Evolutionary conservation across 92 coral and sea anemone genomes (phyloP).

Genomic region (Actinernus sp.): DNA sequence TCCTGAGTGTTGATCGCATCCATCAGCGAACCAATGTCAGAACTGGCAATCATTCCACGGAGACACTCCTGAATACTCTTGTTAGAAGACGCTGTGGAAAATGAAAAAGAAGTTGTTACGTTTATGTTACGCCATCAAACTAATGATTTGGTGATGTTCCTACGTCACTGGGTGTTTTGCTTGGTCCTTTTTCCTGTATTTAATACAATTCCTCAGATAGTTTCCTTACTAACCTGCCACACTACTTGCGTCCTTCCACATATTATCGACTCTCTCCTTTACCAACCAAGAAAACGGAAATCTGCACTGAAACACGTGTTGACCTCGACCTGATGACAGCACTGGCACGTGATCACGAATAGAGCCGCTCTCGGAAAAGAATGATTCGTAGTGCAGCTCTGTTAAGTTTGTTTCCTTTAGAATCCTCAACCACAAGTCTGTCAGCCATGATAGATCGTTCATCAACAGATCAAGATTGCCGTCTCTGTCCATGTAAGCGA

Average conservation of each 20-base stretch:
- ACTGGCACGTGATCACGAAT: no score
- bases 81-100: constrained; percentile 5
- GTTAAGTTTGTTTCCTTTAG: constrained; percentile 44
- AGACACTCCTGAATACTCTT: constrained; percentile 17
- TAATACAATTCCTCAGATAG: no score
- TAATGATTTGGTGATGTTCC: no score
- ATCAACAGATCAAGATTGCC: no score
- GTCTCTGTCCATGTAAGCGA: no score
- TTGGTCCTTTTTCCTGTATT: no score
- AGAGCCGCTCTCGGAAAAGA: constrained; percentile 57
- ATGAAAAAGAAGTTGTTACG: background rate
- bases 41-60: constrained; percentile 25
- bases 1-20: constrained; percentile 12
- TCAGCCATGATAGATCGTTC: constrained; percentile 67
- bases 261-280: constrained; percentile 59
- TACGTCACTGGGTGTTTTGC: no score
- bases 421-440: constrained; percentile 68
- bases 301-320: constrained; percentile 64
- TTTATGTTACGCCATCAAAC: no score
- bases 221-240: no score
- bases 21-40: no score
- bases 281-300: constrained; percentile 84
- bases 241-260: no score
- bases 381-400: constrained; percentile 59
- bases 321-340: constrained; percentile 68